Percentiles rank a stretch among this genome's conserved stretches.
These are phyloP conservation scores for Nannoperca obscura DNA, from an alignment of 2,797 vertebrate species.

Conservation along the genomic window DNA sequence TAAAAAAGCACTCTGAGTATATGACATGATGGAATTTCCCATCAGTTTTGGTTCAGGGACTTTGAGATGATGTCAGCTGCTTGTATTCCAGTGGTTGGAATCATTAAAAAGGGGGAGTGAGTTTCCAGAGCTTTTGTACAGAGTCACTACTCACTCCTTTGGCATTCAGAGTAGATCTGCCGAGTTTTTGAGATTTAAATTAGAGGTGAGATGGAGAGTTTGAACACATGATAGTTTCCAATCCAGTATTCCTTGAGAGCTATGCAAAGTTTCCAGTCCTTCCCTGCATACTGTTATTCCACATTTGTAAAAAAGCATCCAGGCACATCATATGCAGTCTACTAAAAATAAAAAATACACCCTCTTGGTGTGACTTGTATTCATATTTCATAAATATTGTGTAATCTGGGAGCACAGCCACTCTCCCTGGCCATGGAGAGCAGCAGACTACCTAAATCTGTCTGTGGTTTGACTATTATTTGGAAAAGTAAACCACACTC, in stretches of 20 bases:
- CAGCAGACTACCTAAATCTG: constrained; percentile 67
- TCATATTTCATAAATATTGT: constrained; percentile 73
- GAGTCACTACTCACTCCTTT: constrained; percentile 62
- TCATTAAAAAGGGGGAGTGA: constrained; percentile 79
- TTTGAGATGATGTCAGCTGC: constrained; percentile 81
- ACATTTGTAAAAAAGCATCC: constrained; percentile 39
- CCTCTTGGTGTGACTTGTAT: constrained; percentile 54
- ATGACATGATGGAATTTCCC: constrained; percentile 82
- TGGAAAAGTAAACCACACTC: constrained; percentile 74
- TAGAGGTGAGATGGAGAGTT: constrained; percentile 73
- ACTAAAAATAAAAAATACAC: neutral
- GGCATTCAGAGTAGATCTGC: constrained; percentile 56
- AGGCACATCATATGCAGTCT: constrained; percentile 43
- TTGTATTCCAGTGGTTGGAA: constrained; percentile 82
- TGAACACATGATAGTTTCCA: constrained; percentile 64
- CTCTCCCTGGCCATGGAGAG: constrained; percentile 61
- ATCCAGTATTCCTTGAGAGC: constrained; percentile 34
- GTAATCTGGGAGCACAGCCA: constrained; percentile 72
- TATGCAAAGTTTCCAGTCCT: constrained; percentile 64
- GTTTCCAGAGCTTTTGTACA: constrained; percentile 74
- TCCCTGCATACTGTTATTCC: constrained; percentile 39
- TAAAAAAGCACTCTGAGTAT: constrained; percentile 53
- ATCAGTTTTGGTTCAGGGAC: constrained; percentile 74
- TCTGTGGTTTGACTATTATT: constrained; percentile 75
- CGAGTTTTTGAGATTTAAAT: constrained; percentile 73